phyloP scores from a whole-genome alignment of 2,797 vertebrate genomes.

The Chaetodon trifasciatus region DNA sequence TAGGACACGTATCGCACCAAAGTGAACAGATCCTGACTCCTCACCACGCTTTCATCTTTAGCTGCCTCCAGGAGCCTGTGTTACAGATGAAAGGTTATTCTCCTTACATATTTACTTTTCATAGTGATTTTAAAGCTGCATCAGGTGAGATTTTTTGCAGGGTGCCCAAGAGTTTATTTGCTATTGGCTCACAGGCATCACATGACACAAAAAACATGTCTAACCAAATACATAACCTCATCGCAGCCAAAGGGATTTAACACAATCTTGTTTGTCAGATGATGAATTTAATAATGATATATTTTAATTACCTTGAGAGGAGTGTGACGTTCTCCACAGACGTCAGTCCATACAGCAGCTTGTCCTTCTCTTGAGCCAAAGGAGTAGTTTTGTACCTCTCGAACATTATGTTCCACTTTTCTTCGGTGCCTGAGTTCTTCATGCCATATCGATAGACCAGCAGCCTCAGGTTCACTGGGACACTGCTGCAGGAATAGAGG shows the following conservation, averaged over 20 bases:
- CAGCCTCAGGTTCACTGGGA: slow-evolving; percentile 91
- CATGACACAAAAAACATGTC: neutral
- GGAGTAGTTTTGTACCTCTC: slow-evolving; percentile 84
- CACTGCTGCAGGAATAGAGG: slow-evolving; percentile 75
- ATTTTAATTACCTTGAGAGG: slow-evolving; percentile 85
- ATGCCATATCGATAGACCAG: slow-evolving; percentile 95
- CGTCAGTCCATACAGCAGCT: slow-evolving; percentile 94
- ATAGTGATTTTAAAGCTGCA: neutral
- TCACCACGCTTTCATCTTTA: slow-evolving; percentile 88
- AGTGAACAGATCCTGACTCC: slow-evolving; percentile 94
- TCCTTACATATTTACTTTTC: neutral
- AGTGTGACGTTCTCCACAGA: slow-evolving; percentile 88
- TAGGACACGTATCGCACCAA: slow-evolving; percentile 92
- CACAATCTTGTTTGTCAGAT: neutral
- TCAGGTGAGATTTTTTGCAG: neutral
- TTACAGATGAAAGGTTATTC: slow-evolving; percentile 18
- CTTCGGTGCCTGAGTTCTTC: slow-evolving; percentile 85
- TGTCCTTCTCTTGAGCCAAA: slow-evolving; percentile 97
- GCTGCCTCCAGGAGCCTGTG: slow-evolving; percentile 84
- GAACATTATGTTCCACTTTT: slow-evolving; percentile 90
- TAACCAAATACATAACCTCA: neutral
- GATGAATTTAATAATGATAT: neutral
- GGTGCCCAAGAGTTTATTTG: neutral
- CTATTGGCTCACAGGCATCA: neutral
- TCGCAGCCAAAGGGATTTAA: neutral